Conservation (phyloP, 2,888 invertebrate species). For the Halictus ligatus region DNA sequence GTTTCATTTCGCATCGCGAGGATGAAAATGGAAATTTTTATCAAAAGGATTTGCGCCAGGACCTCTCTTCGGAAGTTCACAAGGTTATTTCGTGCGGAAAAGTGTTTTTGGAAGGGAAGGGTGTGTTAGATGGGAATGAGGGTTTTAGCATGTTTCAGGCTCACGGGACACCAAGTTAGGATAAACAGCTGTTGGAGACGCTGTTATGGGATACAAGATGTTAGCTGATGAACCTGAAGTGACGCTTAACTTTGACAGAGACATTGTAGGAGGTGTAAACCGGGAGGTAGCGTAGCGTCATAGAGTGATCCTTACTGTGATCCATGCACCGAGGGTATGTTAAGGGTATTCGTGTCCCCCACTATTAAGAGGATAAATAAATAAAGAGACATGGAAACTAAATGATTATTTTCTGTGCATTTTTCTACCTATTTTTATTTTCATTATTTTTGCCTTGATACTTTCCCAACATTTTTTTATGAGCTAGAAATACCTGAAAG, state of each 20-base stretch:
- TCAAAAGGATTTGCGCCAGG: background rate
- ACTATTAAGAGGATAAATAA: background rate
- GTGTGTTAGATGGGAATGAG: background rate
- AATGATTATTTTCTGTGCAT: background rate
- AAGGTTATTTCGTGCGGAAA: background rate
- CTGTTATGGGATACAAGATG: background rate
- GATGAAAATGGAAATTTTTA: background rate
- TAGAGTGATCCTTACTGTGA: background rate
- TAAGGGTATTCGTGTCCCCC: background rate
- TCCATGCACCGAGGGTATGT: background rate
- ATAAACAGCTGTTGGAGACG: slow-evolving; percentile 9
- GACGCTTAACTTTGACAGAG: background rate
- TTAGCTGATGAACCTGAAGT: background rate
- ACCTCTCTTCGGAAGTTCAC: background rate
- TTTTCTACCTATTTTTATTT: too few relatives aligned
- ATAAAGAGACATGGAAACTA: too few relatives aligned
- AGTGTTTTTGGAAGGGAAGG: background rate
- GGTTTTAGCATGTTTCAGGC: background rate
- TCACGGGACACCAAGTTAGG: background rate
- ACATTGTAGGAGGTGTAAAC: background rate
- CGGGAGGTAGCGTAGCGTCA: background rate
- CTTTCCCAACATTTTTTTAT: background rate
- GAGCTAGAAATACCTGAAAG: too few relatives aligned
- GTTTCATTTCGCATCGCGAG: background rate
- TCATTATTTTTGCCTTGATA: background rate